Conservation (phyloP, 2,797 vertebrate species). For the Eulemur rubriventer region DNA sequence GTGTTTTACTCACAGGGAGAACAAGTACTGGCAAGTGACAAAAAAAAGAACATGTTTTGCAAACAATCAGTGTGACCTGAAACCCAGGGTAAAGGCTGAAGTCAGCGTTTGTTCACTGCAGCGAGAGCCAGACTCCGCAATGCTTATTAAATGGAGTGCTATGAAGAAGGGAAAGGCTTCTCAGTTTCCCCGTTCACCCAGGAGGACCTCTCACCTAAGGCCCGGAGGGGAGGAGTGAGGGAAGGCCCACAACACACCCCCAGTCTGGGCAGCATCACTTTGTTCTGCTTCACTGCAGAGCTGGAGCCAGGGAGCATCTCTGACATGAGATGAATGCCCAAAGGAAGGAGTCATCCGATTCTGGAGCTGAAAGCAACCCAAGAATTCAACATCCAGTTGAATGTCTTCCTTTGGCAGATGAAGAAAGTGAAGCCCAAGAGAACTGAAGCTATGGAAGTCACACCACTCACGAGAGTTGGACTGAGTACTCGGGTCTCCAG, state of each 20-base stretch:
- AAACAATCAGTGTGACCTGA: slow-evolving; percentile 71
- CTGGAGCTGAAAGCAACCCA: neutral
- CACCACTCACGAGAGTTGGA: neutral
- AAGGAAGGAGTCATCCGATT: neutral
- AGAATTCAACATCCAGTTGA: neutral
- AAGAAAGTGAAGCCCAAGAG: neutral
- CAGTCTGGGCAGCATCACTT: neutral
- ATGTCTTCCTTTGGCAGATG: neutral
- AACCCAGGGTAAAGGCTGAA: slow-evolving; percentile 56
- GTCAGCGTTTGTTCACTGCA: neutral
- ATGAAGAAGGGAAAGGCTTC: neutral
- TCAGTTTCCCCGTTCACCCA: neutral
- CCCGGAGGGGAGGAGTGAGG: neutral
- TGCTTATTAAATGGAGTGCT: neutral
- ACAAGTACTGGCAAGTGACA: slow-evolving; percentile 61
- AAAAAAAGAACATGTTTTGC: slow-evolving; percentile 58
- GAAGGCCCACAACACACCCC: neutral
- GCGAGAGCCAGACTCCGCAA: neutral
- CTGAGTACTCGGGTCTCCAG: neutral
- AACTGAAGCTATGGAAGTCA: neutral
- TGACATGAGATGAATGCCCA: slow-evolving; percentile 22
- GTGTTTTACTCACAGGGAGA: neutral
- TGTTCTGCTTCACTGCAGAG: neutral
- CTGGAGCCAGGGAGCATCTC: slow-evolving; percentile 22
- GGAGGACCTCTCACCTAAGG: neutral